These are phyloP conservation scores for Ptychoptera albimana DNA, from an alignment of 2,888 invertebrate species.

Conservation along the genomic window DNA sequence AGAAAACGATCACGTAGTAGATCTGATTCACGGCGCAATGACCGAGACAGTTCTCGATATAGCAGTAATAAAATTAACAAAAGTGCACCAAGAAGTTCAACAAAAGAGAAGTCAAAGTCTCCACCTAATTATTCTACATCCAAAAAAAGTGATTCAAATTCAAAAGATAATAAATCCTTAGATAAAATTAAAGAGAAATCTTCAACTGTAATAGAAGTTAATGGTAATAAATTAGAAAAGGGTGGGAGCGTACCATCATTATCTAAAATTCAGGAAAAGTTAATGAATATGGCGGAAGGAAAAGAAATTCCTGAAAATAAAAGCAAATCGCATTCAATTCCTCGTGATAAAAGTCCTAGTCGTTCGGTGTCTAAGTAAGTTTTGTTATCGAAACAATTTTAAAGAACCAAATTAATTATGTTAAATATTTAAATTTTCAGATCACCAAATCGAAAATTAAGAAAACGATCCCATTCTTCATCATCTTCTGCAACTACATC, in stretches of 20 bases:
- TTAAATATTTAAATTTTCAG: conserved; percentile 7
- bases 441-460: conserved; percentile 21
- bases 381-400: not conserved
- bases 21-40: conserved; percentile 16
- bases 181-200: conserved; percentile 13
- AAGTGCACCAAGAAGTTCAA: conserved; percentile 3
- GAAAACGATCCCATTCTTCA: conserved; percentile 20
- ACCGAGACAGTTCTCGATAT: conserved; percentile 19
- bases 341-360: conserved; percentile 8
- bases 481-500: conserved; percentile 18
- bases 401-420: not conserved
- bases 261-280: conserved; percentile 43
- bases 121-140: conserved; percentile 8
- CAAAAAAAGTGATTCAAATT: conserved; percentile 13
- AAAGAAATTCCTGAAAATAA: conserved; percentile 12
- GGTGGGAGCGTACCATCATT: conserved; percentile 18
- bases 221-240: conserved; percentile 18
- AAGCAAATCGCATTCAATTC: conserved; percentile 13
- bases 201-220: conserved; percentile 17
- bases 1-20: conserved; percentile 17
- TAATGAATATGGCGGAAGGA: conserved; percentile 42
- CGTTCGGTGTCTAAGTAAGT: conserved; percentile 10
- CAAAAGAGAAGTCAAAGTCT: conserved; percentile 4
- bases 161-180: conserved; percentile 13
- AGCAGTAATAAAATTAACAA: conserved; percentile 15